Evolutionary conservation across 2,113 vertebrate species (phyloP), one percentile per base, ranked within the genome.

Genomic region (Saccopteryx bilineata): DNA sequence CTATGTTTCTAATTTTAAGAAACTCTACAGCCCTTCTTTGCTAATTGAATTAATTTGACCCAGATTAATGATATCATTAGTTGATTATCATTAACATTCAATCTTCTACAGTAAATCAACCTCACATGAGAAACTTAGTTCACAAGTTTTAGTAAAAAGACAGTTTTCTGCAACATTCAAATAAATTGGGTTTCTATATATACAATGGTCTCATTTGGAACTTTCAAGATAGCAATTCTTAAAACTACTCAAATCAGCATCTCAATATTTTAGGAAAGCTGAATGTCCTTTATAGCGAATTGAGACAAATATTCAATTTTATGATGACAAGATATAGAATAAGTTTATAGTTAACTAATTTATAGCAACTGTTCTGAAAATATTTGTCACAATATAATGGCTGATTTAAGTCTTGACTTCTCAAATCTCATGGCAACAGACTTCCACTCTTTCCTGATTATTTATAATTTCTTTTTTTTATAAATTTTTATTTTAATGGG

Each of bases 1-100:
- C 48, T 48, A 46, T 74, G 17, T 60, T 60, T 13, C 58, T 84
- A 86, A 93, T 93, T 90, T 96, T 78, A 71, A 96, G 71, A 94
- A 89, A 54, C 50, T 48, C 69, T 21, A 80, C 54, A 54, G 10
- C 72, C 1, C 12, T 84, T 61, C 78, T 91, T 69, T 81, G 33
- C 39, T 82, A 61, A 54, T 28, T 92, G 28, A 75, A 15, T 75
- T 75, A 23, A 76, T 78, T 80, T 87, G 50, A 78, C 17, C 19
- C 81, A 87, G 24, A 63, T 90, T 79, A 90, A 83, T 86, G 5
- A 85, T 13, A 79, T 6, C 21, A 74, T 52, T 21, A 21, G 2
- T 81, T 72, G 85, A 88, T 75, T 88, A 80, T 33, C 52, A 93
- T 3, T 33, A 86, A 97, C 33, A 78, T 17, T 83, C 61, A 81